phyloP scores from a whole-genome alignment of 2,888 invertebrate genomes.

The Shargacucullia verbasci region DNA sequence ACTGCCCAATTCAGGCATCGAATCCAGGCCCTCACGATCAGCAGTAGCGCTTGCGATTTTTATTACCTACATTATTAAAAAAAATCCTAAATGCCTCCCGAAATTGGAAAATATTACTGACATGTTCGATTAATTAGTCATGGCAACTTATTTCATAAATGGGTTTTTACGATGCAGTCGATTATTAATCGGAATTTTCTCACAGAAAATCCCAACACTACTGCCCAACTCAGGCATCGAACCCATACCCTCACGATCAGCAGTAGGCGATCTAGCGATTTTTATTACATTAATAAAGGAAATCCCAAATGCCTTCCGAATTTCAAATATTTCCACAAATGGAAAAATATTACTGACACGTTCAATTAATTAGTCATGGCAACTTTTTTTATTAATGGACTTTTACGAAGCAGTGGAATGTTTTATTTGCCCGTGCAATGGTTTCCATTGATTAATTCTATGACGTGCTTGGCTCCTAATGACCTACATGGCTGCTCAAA shows the following conservation, averaged over 20 bases:
- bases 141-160: slow-evolving; percentile 10
- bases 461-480: slow-evolving; percentile 32
- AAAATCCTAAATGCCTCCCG: slow-evolving; percentile 20
- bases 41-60: too few species aligned
- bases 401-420: slow-evolving; percentile 20
- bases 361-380: slow-evolving; percentile 24
- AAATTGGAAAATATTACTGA: slow-evolving; percentile 24
- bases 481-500: slow-evolving; percentile 19
- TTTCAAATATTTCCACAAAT: slow-evolving; percentile 21
- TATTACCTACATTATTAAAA: neutral
- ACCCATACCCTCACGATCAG: too few species aligned
- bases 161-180: slow-evolving; percentile 13
- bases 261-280: too few species aligned
- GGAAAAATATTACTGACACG: slow-evolving; percentile 23
- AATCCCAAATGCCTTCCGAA: slow-evolving; percentile 20
- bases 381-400: slow-evolving; percentile 7
- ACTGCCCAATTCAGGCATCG: too few species aligned
- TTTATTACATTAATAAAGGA: neutral
- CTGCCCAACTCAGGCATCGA: too few species aligned
- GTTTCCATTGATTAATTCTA: slow-evolving; percentile 22
- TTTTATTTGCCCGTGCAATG: slow-evolving; percentile 3
- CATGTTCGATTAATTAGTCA: slow-evolving; percentile 21
- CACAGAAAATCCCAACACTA: too few species aligned
- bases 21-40: too few species aligned
- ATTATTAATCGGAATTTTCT: too few species aligned